Evolutionary conservation across 2,113 vertebrate species (phyloP).

Genomic region (Aldabrachelys gigantea): DNA sequence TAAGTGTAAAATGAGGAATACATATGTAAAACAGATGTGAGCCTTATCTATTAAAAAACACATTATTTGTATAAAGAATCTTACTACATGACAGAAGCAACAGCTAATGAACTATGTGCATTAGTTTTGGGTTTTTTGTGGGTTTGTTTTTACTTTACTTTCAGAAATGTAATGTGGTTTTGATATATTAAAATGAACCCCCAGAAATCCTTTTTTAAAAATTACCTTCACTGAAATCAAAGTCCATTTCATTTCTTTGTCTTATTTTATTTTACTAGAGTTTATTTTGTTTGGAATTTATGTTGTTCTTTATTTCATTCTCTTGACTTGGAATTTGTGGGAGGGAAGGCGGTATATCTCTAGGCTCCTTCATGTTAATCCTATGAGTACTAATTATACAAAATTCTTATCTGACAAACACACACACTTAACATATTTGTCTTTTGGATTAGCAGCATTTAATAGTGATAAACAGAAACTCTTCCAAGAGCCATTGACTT

Average conservation of each 20-base stretch:
- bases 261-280: background rate
- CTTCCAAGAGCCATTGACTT: conserved; percentile 73
- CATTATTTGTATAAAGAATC: background rate
- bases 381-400: conserved; percentile 69
- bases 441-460: conserved; percentile 71
- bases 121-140: background rate
- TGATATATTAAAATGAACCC: background rate
- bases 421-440: conserved; percentile 68
- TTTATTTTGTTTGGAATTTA: background rate
- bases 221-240: background rate
- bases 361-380: conserved; percentile 61
- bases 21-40: background rate
- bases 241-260: background rate
- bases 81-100: background rate
- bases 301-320: background rate
- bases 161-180: background rate
- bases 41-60: background rate
- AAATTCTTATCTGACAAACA: conserved; percentile 77
- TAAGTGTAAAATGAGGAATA: background rate
- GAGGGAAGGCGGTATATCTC: conserved; percentile 11
- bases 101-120: background rate
- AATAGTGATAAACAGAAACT: conserved; percentile 76
- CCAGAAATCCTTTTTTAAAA: background rate
- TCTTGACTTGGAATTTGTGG: conserved; percentile 15
- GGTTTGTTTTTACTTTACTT: background rate